Conservation (phyloP, 2,888 invertebrate species). For the Lissocephala sabroskyi region DNA sequence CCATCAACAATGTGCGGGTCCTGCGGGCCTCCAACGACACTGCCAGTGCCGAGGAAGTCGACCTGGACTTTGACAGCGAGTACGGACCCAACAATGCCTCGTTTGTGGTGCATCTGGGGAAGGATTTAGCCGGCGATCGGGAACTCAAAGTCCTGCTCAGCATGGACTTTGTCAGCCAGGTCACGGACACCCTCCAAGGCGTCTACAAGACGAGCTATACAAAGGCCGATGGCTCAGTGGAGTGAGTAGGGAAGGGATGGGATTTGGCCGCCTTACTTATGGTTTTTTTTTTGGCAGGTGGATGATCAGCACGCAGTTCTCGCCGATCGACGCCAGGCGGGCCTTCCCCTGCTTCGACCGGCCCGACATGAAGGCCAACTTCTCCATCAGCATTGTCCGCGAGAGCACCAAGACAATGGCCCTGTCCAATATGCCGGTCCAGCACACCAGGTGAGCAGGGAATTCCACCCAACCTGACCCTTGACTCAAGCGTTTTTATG, state of each 20-base stretch:
- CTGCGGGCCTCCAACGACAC: slow-evolving; percentile 40
- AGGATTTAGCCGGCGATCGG: slow-evolving; percentile 37
- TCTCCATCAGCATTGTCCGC: slow-evolving; percentile 79
- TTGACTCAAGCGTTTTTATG: not conserved
- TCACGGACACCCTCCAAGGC: slow-evolving; percentile 75
- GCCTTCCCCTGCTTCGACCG: slow-evolving; percentile 94
- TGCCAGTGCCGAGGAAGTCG: slow-evolving; percentile 43
- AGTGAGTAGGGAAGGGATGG: slow-evolving; percentile 64
- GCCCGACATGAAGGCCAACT: slow-evolving; percentile 85
- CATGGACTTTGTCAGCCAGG: slow-evolving; percentile 74
- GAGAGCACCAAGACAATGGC: slow-evolving; percentile 72
- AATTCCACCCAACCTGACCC: not conserved
- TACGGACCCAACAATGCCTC: slow-evolving; percentile 68
- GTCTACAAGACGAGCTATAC: slow-evolving; percentile 74
- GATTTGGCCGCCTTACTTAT: not conserved
- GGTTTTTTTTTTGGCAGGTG: slow-evolving; percentile 73
- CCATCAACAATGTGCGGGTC: slow-evolving; percentile 67
- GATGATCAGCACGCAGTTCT: slow-evolving; percentile 86
- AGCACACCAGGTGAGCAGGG: slow-evolving; percentile 56
- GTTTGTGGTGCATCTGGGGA: slow-evolving; percentile 61
- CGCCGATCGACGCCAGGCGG: slow-evolving; percentile 83
- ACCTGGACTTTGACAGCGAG: slow-evolving; percentile 66
- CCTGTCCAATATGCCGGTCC: slow-evolving; percentile 79
- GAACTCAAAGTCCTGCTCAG: slow-evolving; percentile 72
- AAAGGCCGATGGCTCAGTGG: slow-evolving; percentile 69